Percentiles rank a stretch among this genome's conserved stretches.
These are phyloP conservation scores for Mergus octosetaceus DNA, from an alignment of 2,797 vertebrate genomes.

Conservation along the genomic window DNA sequence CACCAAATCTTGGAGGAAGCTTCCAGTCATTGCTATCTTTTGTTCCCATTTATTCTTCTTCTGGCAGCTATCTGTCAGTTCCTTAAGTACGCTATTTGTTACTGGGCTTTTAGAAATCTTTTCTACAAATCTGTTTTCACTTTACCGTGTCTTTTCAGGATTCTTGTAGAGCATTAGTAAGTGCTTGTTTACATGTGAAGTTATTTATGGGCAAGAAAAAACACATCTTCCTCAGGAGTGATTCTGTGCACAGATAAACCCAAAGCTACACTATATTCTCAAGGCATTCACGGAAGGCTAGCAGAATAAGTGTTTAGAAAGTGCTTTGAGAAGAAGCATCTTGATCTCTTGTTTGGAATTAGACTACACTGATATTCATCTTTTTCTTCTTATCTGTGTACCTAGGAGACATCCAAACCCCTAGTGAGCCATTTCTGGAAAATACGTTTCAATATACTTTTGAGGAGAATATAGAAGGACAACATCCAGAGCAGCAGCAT, in stretches of 20 bases:
- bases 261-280: background rate
- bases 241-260: background rate
- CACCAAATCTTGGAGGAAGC: background rate
- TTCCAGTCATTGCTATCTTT: background rate
- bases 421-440: background rate
- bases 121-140: background rate
- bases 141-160: background rate
- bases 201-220: background rate
- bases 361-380: background rate
- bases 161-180: background rate
- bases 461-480: background rate
- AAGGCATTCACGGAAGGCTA: background rate
- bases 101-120: constrained; percentile 7
- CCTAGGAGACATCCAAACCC: background rate
- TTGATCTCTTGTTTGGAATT: background rate
- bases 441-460: background rate
- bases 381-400: background rate
- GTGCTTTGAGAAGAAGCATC: background rate
- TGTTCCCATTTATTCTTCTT: constrained; percentile 3
- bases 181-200: background rate
- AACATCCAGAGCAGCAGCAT: background rate
- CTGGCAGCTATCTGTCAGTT: background rate
- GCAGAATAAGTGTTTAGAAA: background rate
- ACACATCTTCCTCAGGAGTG: background rate
- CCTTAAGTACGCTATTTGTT: background rate